Percentiles rank a stretch among this genome's conserved stretches.
Conservation (phyloP, 2,113 vertebrate genomes). For the Collichthys lucidus region DNA sequence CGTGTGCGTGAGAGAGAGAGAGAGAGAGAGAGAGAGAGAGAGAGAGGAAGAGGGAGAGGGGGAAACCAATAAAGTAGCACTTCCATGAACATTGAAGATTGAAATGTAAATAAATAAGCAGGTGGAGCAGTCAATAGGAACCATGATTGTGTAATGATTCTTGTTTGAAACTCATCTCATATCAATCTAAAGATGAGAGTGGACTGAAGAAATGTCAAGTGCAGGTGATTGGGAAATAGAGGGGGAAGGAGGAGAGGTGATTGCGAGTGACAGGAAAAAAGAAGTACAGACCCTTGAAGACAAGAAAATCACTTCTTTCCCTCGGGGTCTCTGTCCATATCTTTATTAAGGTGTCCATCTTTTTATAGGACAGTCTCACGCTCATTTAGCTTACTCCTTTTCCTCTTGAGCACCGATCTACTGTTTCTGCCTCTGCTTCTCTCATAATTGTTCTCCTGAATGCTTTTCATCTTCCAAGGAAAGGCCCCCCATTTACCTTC, state of each 20-base stretch:
- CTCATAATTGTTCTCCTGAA: background rate
- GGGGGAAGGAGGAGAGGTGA: background rate
- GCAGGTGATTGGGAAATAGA: background rate
- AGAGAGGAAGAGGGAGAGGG: background rate
- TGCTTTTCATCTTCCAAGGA: background rate
- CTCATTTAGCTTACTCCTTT: too few species aligned
- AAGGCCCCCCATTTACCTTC: background rate
- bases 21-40: background rate
- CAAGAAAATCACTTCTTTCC: background rate
- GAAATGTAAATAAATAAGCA: constrained; percentile 49
- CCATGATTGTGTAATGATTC: constrained; percentile 36
- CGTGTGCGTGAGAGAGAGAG: background rate
- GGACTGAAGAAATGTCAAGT: background rate
- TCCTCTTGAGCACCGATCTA: background rate
- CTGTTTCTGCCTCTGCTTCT: background rate
- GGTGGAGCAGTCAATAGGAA: constrained; percentile 21
- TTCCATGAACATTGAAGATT: constrained; percentile 14
- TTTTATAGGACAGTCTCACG: background rate
- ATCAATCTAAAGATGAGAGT: constrained; percentile 17
- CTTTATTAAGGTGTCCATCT: background rate
- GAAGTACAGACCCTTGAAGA: background rate
- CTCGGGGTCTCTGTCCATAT: background rate
- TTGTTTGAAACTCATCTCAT: constrained; percentile 19
- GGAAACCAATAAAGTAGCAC: background rate
- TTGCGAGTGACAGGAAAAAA: background rate